Conservation (phyloP, 2,113 vertebrate genomes). For the Macrotus californicus region DNA sequence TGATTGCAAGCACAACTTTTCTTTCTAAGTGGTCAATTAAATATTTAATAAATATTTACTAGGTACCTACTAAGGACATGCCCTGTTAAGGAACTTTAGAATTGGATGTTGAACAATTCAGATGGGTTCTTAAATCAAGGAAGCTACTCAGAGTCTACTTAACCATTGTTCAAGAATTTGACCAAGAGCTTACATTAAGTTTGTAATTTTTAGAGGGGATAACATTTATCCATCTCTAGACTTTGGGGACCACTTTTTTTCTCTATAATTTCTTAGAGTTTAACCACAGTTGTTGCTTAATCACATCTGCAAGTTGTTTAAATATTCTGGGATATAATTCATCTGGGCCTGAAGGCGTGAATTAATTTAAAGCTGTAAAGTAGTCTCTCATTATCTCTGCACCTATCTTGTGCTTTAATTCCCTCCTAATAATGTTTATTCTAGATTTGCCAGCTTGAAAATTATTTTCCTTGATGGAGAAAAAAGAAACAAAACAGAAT, state of each 20-base stretch:
- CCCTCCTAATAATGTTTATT: slow-evolving; percentile 59
- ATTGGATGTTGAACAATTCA: background rate
- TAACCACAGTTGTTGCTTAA: slow-evolving; percentile 25
- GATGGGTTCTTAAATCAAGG: background rate
- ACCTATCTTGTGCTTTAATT: slow-evolving; percentile 39
- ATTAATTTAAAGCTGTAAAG: slow-evolving; percentile 57
- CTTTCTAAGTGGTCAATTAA: background rate
- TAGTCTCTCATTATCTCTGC: slow-evolving; percentile 56
- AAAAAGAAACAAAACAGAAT: slow-evolving; percentile 32
- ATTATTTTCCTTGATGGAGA: slow-evolving; percentile 54
- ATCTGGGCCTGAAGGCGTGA: slow-evolving; percentile 45
- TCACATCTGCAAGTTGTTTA: slow-evolving; percentile 55
- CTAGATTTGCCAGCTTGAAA: slow-evolving; percentile 59
- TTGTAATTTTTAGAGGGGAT: background rate
- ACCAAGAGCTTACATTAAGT: background rate
- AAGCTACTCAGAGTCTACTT: background rate
- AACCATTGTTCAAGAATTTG: background rate
- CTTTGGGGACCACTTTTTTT: background rate
- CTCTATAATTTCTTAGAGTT: slow-evolving; percentile 7
- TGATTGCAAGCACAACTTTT: background rate
- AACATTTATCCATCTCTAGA: background rate
- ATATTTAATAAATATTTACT: background rate
- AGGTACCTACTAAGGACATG: background rate
- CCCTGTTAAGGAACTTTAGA: background rate
- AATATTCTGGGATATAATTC: slow-evolving; percentile 51